These are phyloP conservation scores for Cancer borealis DNA, from an alignment of 2,888 invertebrate species.

Conservation along the genomic window DNA sequence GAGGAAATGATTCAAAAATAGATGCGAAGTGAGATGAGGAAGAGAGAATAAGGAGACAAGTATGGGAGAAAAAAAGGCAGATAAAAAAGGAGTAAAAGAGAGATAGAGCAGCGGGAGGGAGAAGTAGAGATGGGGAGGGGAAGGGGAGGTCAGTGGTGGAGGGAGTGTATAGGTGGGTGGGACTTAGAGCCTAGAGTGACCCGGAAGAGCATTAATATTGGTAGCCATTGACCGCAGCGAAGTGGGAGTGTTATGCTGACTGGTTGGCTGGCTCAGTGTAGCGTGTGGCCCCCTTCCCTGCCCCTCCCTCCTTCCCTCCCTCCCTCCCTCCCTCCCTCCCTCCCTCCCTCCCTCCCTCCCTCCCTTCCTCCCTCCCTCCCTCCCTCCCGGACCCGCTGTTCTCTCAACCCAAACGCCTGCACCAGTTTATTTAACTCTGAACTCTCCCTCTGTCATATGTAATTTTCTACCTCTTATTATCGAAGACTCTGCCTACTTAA, in stretches of 20 bases:
- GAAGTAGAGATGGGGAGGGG: neutral
- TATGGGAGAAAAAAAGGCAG: neutral
- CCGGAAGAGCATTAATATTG: slow-evolving; percentile 27
- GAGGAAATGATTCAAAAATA: neutral
- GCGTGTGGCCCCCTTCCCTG: neutral
- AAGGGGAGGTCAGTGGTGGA: neutral
- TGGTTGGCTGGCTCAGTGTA: slow-evolving; percentile 11
- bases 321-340: neutral
- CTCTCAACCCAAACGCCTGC: neutral
- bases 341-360: neutral
- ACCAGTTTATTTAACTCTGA: neutral
- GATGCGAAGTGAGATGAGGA: neutral
- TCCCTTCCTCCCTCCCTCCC: neutral
- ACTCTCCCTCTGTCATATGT: neutral
- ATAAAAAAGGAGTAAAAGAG: neutral
- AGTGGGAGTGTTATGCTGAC: neutral
- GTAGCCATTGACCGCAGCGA: neutral
- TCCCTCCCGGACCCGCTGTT: neutral
- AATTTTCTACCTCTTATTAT: neutral
- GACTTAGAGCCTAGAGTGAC: neutral
- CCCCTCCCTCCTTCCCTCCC: no score
- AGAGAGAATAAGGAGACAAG: neutral
- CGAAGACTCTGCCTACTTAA: no score
- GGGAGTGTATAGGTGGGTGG: neutral
- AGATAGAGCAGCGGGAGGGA: neutral